A percentile compares a stretch with the other conserved stretches of the same genome.
phyloP scores from a whole-genome alignment of 1,140 invertebrate species.

The Homalodisca vitripennis region DNA sequence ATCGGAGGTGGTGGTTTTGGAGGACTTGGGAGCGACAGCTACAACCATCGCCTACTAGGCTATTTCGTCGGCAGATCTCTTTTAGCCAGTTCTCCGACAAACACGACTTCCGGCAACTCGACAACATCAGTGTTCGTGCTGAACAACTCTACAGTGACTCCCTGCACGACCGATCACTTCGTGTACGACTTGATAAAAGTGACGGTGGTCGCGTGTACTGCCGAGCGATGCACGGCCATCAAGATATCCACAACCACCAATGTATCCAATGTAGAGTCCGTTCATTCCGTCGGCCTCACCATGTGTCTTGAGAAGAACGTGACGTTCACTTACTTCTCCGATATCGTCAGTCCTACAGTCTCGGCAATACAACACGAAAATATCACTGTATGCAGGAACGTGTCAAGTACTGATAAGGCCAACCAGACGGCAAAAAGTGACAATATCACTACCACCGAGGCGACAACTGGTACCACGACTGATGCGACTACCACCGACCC shows the following conservation, averaged over 20 bases:
- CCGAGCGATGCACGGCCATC: neutral
- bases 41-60: neutral
- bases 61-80: no score
- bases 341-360: neutral
- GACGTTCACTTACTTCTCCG: neutral
- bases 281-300: neutral
- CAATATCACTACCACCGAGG: constrained; percentile 9
- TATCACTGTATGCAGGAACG: neutral
- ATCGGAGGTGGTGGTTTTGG: constrained; percentile 4
- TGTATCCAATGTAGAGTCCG: neutral
- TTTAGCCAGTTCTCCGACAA: neutral
- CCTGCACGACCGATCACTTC: constrained; percentile 19
- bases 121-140: neutral
- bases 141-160: constrained; percentile 5
- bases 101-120: neutral
- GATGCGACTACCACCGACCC: neutral
- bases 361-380: neutral
- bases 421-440: neutral
- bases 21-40: neutral
- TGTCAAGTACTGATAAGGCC: neutral
- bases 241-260: constrained; percentile 1
- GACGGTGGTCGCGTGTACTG: neutral
- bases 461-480: neutral
- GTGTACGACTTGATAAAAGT: neutral
- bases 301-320: constrained; percentile 1